phyloP scores from a whole-genome alignment of 1,140 invertebrate species.

The Carcinoscorpius rotundicauda region DNA sequence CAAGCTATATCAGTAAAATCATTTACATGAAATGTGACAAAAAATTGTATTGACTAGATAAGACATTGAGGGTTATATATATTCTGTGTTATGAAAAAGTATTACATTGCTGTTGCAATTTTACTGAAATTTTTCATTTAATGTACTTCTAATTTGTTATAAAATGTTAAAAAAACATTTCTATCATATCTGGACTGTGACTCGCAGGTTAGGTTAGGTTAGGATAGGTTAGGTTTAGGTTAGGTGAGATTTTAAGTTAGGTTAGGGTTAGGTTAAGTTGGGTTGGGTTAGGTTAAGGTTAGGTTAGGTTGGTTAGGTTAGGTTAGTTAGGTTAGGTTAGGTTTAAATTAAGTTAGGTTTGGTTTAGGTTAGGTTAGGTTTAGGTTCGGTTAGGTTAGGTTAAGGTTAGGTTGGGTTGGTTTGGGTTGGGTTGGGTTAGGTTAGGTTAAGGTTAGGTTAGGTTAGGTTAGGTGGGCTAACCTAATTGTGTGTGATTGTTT shows the following conservation, averaged over 20 bases:
- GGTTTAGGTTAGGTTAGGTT: slow-evolving; percentile 11
- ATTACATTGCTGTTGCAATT: too few relatives aligned
- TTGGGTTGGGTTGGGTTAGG: slow-evolving; percentile 1
- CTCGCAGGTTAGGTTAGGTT: slow-evolving; percentile 29
- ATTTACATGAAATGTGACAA: too few relatives aligned
- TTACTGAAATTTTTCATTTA: too few relatives aligned
- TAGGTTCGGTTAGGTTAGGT: slow-evolving; percentile 16
- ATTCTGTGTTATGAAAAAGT: too few relatives aligned
- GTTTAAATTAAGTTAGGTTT: slow-evolving; percentile 16
- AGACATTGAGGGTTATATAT: too few relatives aligned
- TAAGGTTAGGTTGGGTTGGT: slow-evolving; percentile 19
- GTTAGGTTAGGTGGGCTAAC: too few relatives aligned
- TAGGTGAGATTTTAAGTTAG: slow-evolving; percentile 16
- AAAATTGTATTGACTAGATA: too few relatives aligned
- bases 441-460: slow-evolving; percentile 10
- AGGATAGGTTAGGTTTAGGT: slow-evolving; percentile 24
- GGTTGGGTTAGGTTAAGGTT: neutral
- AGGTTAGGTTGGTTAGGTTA: neutral
- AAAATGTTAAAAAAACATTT: too few relatives aligned
- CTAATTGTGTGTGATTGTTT: too few relatives aligned
- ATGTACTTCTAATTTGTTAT: too few relatives aligned
- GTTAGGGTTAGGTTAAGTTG: slow-evolving; percentile 1
- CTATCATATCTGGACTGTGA: too few relatives aligned
- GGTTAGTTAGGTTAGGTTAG: neutral
- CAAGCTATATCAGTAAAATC: too few relatives aligned